Base-by-base conservation (phyloP, 2,113 vertebrate species). In the Hippopotamus amphibius region DNA sequence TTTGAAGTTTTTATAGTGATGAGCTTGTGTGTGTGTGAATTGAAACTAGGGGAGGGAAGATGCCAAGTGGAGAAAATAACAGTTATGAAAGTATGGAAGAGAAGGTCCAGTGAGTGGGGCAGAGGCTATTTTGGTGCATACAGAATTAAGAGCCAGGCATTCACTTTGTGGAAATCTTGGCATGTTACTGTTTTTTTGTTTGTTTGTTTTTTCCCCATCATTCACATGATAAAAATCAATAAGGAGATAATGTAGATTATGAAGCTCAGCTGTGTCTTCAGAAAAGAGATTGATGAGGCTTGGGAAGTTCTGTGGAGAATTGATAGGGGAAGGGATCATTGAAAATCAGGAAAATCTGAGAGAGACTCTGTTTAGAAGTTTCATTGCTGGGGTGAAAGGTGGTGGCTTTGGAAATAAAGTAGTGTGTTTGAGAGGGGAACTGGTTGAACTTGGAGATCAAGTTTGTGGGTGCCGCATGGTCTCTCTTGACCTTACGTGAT, bases 281-380 rank as follows among this genome's bases (percentile, higher is more conserved):
- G 86, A 76, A 92, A 82, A 69, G 48, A 72, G 14, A 28, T 86
- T 88, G 82, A 88, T 69, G 59, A 94, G 37, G 37, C 14, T 80
- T 94, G 17, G 37, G 50, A 90, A 77, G n/a, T 95, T 95, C 53
- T 91, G 81, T 72, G 74, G 28, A 93, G n/a, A 41, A 53, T 33
- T 50, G 12, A 37, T 68, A 66, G 26, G 19, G 21, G 72, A 90
- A 81, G 72, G 41, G 3, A 55, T 90, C 68, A 41, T 43, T 93
- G 93, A 46, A 92, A 85, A 91, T 13, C 33, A n/a, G 61, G 15
- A 50, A 69, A 74, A 65, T 90, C 59, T 63, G 65, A 91, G 59
- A 93, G 65, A 50, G 57, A 26, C 65, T 90, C 11, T 19, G 11
- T 87, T 89, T n/a, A 66, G 6, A 83, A 53, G 17, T 92, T 95